Conservation (phyloP, 2,113 vertebrate species). For the Ginglymostoma cirratum region DNA sequence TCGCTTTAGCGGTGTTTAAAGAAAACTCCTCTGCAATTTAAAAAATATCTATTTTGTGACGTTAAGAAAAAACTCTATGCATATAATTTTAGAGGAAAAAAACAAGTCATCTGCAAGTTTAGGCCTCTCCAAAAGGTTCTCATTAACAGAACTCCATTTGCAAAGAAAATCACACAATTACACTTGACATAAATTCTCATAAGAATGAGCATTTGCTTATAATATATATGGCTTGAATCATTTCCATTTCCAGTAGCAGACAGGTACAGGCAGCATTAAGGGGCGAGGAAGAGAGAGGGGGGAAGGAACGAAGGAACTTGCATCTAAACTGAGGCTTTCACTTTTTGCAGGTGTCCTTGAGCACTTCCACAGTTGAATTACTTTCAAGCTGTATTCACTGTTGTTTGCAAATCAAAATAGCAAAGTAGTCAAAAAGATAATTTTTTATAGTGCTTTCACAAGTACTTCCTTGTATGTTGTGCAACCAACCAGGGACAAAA, state of each 20-base stretch:
- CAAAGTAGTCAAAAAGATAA: no score
- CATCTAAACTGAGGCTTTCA: not conserved
- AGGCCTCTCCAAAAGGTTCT: no score
- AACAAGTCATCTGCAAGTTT: no score
- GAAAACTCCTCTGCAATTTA: no score
- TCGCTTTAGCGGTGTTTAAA: no score
- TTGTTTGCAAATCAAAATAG: not conserved
- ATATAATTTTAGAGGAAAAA: no score
- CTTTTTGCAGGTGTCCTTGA: not conserved
- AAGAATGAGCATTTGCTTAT: not conserved
- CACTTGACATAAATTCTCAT: not conserved
- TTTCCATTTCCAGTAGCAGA: not conserved
- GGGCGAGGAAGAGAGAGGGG: not conserved
- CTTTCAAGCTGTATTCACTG: not conserved
- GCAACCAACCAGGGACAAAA: no score
- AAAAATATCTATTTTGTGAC: no score
- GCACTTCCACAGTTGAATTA: not conserved
- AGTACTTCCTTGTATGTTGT: no score
- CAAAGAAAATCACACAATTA: not conserved
- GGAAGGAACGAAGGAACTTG: not conserved
- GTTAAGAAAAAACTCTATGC: no score
- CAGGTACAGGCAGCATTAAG: not conserved
- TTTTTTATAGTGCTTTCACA: no score
- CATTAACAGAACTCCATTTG: no score
- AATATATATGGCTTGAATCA: slow-evolving; percentile 8